Percentiles rank a stretch among this genome's conserved stretches.
phyloP scores from a whole-genome alignment of 2,113 vertebrate species.

The Acanthochromis polyacanthus region DNA sequence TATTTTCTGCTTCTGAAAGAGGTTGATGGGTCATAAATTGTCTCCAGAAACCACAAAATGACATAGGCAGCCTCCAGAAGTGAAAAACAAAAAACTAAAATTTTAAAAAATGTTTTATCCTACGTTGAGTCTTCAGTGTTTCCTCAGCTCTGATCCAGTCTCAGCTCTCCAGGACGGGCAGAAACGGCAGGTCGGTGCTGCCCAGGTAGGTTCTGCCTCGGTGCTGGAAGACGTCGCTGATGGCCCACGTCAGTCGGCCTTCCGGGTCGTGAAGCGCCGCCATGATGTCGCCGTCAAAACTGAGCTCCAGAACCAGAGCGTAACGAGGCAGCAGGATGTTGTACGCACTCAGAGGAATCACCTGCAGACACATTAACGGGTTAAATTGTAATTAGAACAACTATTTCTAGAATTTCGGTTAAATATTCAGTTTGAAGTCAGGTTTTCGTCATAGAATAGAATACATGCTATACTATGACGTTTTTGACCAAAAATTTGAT shows the following conservation, averaged over 20 bases:
- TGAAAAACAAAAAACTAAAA: too few relatives aligned
- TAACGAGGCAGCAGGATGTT: constrained; percentile 71
- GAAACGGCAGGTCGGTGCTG: constrained; percentile 79
- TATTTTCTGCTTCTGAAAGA: neutral
- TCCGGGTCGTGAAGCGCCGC: constrained; percentile 71
- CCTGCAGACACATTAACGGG: constrained; percentile 41
- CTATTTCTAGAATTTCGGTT: too few relatives aligned
- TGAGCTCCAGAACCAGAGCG: constrained; percentile 80
- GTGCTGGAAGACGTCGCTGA: constrained; percentile 82
- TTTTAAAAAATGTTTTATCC: neutral
- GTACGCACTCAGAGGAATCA: constrained; percentile 74
- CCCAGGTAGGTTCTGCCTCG: constrained; percentile 71
- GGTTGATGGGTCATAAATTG: too few relatives aligned
- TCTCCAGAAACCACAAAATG: too few relatives aligned
- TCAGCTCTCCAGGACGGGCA: constrained; percentile 71
- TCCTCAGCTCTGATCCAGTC: neutral
- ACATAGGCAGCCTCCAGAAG: too few relatives aligned
- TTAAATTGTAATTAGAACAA: too few relatives aligned
- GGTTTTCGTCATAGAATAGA: too few relatives aligned
- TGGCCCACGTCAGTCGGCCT: constrained; percentile 66
- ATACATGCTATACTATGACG: too few relatives aligned
- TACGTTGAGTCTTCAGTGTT: too few relatives aligned
- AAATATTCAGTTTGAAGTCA: too few relatives aligned
- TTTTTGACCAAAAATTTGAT: too few relatives aligned
- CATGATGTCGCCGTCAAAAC: constrained; percentile 40